Base-by-base conservation (phyloP, 2,113 vertebrate species). In the Melanerpes formicivorus region DNA sequence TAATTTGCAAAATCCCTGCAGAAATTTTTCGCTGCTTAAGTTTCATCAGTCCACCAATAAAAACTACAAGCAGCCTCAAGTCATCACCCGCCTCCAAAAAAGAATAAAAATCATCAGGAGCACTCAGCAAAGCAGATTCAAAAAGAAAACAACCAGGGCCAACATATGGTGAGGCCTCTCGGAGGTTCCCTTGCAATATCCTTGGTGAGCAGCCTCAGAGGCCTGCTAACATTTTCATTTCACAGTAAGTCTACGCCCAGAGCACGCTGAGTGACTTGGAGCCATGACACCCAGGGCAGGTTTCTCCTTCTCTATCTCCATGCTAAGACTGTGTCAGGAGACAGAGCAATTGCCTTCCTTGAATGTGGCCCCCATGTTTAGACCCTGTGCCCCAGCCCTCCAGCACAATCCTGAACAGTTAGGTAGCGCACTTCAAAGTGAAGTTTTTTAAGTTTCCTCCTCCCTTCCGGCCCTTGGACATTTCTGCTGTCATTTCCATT, bases 401-500 rank as follows among this genome's bases (percentile, higher is more conserved):
- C 75, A 60, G 79, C 23, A 1, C 82, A 86, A 91, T 90, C 84
- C 94, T 80, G 87, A 86, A 65, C n/a, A 80, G 78, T 91, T 83
- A 95, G 79, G 90, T 80, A 93, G 72, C 21, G 26, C 0, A 0
- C n/a, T 82, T 72, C 1, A 4, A 54, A 87, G 74, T 4, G 9
- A 81, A 84, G 34, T 37, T 52, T 85, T 95, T 93, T 72, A 75
- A 59, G 62, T 79, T 85, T 55, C 50, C 63, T 83, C n/a, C 21
- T 85, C 44, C 62, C 76, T 58, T 65, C 30, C 0, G 0, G 85
- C 66, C 76, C 55, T 70, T 79, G 46, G 77, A 84, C 90, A 88
- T 95, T 88, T 88, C 83, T 91, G 60, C 79, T 94, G 95, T 95
- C 93, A 52, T 80, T 94, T 93, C 70, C 84, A 93, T 86, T 52